A percentile compares a stretch with the other conserved stretches of the same genome.
Conservation (phyloP, 2,797 vertebrate species). For the Margarornis squamiger region DNA sequence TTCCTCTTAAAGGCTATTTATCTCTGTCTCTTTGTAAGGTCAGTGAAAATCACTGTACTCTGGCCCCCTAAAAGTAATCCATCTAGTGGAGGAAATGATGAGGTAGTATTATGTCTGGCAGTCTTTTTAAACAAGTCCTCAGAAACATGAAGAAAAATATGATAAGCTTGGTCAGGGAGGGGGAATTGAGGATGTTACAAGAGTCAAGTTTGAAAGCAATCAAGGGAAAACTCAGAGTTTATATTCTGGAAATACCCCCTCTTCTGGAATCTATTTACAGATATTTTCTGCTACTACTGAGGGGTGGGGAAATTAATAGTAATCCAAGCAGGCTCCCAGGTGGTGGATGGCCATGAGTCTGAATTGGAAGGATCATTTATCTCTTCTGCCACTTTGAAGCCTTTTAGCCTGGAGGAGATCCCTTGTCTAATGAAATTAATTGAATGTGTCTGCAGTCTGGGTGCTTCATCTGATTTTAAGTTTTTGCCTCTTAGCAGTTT, state of each 20-base stretch:
- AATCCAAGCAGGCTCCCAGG: conserved; percentile 36
- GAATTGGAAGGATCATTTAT: conserved; percentile 64
- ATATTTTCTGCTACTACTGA: background rate
- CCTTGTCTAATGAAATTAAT: conserved; percentile 65
- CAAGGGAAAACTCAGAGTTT: background rate
- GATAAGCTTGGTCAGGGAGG: background rate
- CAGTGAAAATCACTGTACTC: conserved; percentile 42
- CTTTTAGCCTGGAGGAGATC: conserved; percentile 45
- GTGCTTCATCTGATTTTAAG: conserved; percentile 42
- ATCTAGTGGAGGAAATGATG: conserved; percentile 47
- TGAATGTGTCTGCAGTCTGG: conserved; percentile 30
- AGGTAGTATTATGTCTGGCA: conserved; percentile 11
- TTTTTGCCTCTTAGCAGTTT: conserved; percentile 22
- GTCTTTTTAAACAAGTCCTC: conserved; percentile 46
- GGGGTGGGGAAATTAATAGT: background rate
- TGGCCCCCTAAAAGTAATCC: conserved; percentile 10
- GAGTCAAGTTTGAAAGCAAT: conserved; percentile 34
- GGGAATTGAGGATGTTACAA: background rate
- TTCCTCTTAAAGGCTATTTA: conserved; percentile 34
- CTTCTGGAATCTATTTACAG: conserved; percentile 47
- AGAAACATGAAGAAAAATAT: background rate
- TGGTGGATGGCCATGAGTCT: conserved; percentile 27
- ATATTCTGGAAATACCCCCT: conserved; percentile 23
- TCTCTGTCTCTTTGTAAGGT: conserved; percentile 61
- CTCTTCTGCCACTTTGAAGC: conserved; percentile 47